These are phyloP conservation scores for Halictus ligatus DNA, from an alignment of 2,888 invertebrate genomes.

Conservation along the genomic window DNA sequence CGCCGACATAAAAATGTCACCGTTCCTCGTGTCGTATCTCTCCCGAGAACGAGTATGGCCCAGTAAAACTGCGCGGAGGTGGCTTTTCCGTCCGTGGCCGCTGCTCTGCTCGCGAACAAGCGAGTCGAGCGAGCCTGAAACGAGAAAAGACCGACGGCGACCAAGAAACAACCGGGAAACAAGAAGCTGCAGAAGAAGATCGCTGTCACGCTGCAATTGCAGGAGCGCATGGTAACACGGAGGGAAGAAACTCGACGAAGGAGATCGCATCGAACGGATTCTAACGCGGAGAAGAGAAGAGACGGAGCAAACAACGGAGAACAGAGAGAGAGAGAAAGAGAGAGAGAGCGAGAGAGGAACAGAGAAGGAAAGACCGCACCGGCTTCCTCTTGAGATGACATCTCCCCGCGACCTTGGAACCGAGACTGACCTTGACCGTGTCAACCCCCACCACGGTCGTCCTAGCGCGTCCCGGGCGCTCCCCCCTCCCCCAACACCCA, in stretches of 20 bases:
- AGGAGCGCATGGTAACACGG: neutral
- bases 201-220: slow-evolving; percentile 12
- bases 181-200: neutral
- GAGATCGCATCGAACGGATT: neutral
- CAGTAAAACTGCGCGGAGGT: neutral
- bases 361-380: slow-evolving; percentile 43
- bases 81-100: neutral
- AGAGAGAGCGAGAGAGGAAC: slow-evolving; percentile 12
- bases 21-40: neutral
- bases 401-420: slow-evolving; percentile 81
- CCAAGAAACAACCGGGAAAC: neutral
- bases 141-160: neutral
- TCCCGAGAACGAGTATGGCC: neutral
- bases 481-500: slow-evolving; percentile 31
- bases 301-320: slow-evolving; percentile 5
- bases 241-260: neutral
- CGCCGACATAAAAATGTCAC: neutral
- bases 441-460: slow-evolving; percentile 72
- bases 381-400: slow-evolving; percentile 79
- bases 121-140: neutral
- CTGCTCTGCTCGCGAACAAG: no score
- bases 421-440: slow-evolving; percentile 82
- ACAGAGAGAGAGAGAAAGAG: slow-evolving; percentile 13
- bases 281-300: neutral
- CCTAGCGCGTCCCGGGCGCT: slow-evolving; percentile 65